Evolutionary conservation across 2,888 invertebrate genomes (phyloP).

Genomic region (Subacronicta megacephala): DNA sequence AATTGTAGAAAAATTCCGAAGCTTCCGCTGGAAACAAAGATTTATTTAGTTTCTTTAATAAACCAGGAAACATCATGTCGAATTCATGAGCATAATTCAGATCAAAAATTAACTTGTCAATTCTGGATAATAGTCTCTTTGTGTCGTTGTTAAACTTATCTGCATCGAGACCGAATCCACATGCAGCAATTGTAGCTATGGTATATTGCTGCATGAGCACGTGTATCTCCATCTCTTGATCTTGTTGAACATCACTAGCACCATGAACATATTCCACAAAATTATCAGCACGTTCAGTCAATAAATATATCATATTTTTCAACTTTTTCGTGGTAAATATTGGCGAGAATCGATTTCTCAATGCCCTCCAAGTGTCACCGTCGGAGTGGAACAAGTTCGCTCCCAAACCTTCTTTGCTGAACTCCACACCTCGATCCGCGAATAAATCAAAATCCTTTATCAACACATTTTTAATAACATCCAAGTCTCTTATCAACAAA

Average conservation of each 20-base stretch:
- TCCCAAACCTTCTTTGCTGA: slow-evolving; percentile 58
- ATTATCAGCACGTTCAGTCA: slow-evolving; percentile 49
- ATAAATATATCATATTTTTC: slow-evolving; percentile 63
- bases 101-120: slow-evolving; percentile 31
- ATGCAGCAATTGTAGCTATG: background rate
- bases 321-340: slow-evolving; percentile 66
- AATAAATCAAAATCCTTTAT: background rate
- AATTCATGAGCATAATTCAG: slow-evolving; percentile 30
- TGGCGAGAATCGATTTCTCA: slow-evolving; percentile 62
- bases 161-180: background rate
- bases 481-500: slow-evolving; percentile 1
- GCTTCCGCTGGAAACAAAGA: slow-evolving; percentile 42
- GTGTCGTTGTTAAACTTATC: background rate
- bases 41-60: slow-evolving; percentile 48
- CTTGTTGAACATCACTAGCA: background rate
- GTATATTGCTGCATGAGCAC: background rate
- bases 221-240: background rate
- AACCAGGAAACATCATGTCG: slow-evolving; percentile 56
- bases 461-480: background rate
- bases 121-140: too few relatives aligned
- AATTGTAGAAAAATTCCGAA: background rate
- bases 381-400: slow-evolving; percentile 62
- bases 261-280: background rate
- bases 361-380: slow-evolving; percentile 60
- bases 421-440: slow-evolving; percentile 55